Base-by-base conservation (phyloP, 2,113 vertebrate genomes). In the Sceloporus tristichus region DNA sequence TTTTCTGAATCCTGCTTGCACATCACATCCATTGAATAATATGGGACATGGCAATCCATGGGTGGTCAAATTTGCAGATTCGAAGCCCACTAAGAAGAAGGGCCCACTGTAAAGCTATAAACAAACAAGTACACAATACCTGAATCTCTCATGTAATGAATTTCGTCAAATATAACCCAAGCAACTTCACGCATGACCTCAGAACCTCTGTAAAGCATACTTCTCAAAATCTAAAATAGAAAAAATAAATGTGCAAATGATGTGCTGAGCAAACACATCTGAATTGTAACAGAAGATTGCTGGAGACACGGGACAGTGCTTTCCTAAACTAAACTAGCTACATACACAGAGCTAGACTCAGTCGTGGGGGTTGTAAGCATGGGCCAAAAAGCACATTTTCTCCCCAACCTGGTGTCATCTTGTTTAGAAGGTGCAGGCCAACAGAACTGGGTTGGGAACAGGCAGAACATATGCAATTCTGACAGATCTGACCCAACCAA, bases 101-200 rank as follows among this genome's bases (percentile, higher is more conserved):
- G 48, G 48, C 48, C 4, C 48, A 48, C 48, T 48, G 68, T 73
- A 75, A 87, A 53, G 13, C 18, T 16, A 78, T 56, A 82, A 56
- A 79, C 66, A 82, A 81, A 53, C 0, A 27, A 53, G 59, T 38
- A 62, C 0, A 82, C 40, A 54, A 71, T 95, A 99, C 99, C 99
- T 93, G 98, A 94, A 94, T 99, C 99, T 96, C 99, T 99, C 99
- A 99, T 99, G 94, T 99, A 99, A 95, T 99, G 99, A 91, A 99
- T 99, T 97, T 99, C 99, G 93, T 99, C 99, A 96, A 99, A 99
- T 93, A 99, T 90, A 79, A 99, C 99, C 99, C 99, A 99, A 0
- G 98, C 98, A 1, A 99, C 98, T 94, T 99, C 99, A 91, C 99
- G 97, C 99, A 99, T 99, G 90, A 99, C 98, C 94, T 99, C 99